Evolutionary conservation across 1,140 invertebrate species (phyloP), one percentile per base, ranked within the genome.

Genomic region (Riptortus pedestris): DNA sequence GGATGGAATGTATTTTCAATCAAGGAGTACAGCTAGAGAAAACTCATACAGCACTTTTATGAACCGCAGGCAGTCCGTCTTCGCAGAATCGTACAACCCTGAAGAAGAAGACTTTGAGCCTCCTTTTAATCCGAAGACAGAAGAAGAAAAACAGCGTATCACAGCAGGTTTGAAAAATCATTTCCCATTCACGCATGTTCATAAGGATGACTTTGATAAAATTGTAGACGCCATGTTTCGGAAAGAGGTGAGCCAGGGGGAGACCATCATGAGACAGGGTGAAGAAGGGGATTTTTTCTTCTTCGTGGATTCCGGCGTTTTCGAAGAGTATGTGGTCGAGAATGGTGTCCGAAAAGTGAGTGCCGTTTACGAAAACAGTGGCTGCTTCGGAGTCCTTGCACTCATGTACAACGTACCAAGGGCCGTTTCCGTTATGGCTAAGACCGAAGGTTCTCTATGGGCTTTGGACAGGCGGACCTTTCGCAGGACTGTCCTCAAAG

Each of bases 351-450:
- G n/a, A n/a, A n/a, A n/a, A n/a, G 12, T 29, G 2, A 12, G 38
- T 0, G 12, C n/a, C 71, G 88, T 86, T 64, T 97, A 97, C 76
- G 85, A 93, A 67, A 85, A 90, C 70, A 80, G 83, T 20, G 94
- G 95, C 60, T 91, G 90, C 73, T 98, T 97, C 76, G 95, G 95
- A 47, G 95, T 97, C 81, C 78, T 97, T 70, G 94, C 94, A 38
- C 82, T 98, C 27, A 87, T 98, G 79, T 97, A 97, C 80, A 96
- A 97, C 76, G 93, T 94, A 88, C 94, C 94, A 9, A 82, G 94
- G 68, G 93, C 93, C 63, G 93, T 93, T 51, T 94, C 84, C 20
- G 84, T 91, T 60, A 85, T 87, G 72, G 89, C 93, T 14, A 80
- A 83, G 68, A 83, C 88, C 9, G 76, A 83, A 28, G 94, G 94